Base-by-base conservation (phyloP, 2,888 invertebrate genomes). In the Tuta absoluta region DNA sequence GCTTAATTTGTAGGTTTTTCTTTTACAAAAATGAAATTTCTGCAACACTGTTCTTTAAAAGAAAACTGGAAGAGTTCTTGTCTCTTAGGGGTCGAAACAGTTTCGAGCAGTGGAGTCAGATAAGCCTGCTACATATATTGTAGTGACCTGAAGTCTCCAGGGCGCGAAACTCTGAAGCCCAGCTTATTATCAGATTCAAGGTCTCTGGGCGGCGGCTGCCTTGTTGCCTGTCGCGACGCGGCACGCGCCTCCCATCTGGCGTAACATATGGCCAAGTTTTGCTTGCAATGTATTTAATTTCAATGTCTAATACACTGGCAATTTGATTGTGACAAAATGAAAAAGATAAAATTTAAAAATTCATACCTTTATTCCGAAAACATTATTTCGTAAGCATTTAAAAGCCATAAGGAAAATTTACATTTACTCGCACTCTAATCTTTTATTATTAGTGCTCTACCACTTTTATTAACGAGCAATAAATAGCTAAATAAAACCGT, bases 161-260 rank as follows among this genome's bases (percentile, higher is more conserved):
- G 24, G 24, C 23, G 1, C 0, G 33, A n/a, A 12, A 14, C 28
- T 19, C 8, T 53, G 12, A 23, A 53, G 63, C 64, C 71, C 72
- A 72, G 48, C 37, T 28, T 17, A n/a, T 23, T 45, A 48, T 48
- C 65, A 64, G 57, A 62, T 38, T 63, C 66, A 63, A 65, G 68
- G 65, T 56, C 63, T 41, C 65, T 51, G 45, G 23, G 38, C 45
- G 60, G 19, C 41, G 79, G 72, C 76, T 81, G 84, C 83, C 86
- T 84, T 85, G 86, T 81, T 85, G 83, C 81, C 81, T 75, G 77
- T 70, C 45, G 33, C 53, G 28, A 12, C 57, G 33, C 10, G 33
- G 58, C 58, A 38, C 58, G 58, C 58, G 58, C 58, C 38, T 37
- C 38, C 58, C 58, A 58, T 10, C 58, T 58, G 38, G 57, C 10